Conservation (phyloP, 2,888 invertebrate genomes). For the Myopa tessellatipennis region DNA sequence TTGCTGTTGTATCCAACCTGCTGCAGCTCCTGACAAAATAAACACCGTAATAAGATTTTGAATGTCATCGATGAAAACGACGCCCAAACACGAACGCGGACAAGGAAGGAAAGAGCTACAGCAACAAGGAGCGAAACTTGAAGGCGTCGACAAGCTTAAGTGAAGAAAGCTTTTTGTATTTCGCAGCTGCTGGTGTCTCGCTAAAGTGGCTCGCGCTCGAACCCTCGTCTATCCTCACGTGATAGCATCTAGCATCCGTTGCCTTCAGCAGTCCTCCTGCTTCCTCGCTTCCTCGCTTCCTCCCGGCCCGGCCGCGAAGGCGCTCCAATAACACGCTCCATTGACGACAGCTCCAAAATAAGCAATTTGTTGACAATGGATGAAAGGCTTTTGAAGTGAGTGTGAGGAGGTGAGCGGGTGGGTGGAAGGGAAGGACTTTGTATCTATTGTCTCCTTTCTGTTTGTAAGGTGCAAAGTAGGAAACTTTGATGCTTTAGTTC, state of each 20-base stretch:
- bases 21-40: conserved; percentile 22
- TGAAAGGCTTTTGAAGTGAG: conserved; percentile 17
- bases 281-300: not conserved
- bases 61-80: conserved; percentile 43
- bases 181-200: conserved; percentile 16
- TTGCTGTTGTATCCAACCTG: conserved; percentile 14
- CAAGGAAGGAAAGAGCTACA: not conserved
- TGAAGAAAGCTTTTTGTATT: conserved; percentile 16
- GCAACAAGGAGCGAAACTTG: not conserved
- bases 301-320: too few relatives aligned
- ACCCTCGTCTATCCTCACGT: not conserved
- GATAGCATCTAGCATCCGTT: not conserved
- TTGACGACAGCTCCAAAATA: conserved; percentile 45
- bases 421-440: not conserved
- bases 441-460: conserved; percentile 12
- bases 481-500: conserved; percentile 49
- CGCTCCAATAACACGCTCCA: conserved; percentile 52
- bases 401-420: not conserved
- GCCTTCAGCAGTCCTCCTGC: not conserved
- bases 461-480: conserved; percentile 42
- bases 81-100: not conserved
- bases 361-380: conserved; percentile 44
- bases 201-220: conserved; percentile 31
- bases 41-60: conserved; percentile 46
- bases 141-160: conserved; percentile 15